Evolutionary conservation across 2,113 vertebrate species (phyloP), one percentile per base, ranked within the genome.

Genomic region (Tauraco erythrolophus): DNA sequence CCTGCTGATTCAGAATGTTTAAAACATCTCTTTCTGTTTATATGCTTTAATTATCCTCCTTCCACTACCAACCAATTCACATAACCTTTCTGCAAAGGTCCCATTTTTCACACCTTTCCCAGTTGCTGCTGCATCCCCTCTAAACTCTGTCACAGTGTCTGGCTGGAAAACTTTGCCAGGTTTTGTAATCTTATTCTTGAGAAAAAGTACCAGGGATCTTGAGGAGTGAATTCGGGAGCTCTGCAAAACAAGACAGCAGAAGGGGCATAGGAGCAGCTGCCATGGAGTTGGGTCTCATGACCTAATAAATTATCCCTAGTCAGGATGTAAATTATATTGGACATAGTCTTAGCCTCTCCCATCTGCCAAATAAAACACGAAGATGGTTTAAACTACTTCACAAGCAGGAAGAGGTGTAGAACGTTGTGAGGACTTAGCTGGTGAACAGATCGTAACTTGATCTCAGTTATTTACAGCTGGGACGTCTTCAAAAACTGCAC

Each of bases 71-170:
- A 89, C 60, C 33, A 81, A 37, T 68, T 94, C 91, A 91, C 92
- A 96, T 57, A 91, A 87, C 83, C 79, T 94, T 87, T 91, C 58
- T 75, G 33, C 24, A 89, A 62, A 93, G 72, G 80, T 96, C 72
- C 11, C 54, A 35, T 71, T 94, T 95, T 81, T 92, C 72, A 91
- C 76, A 87, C 94, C 83, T 95, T 89, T 95, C 79, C 33, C 61
- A 37, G 68, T 64, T 78, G 64, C 71, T 91, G 54, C 79, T 68
- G 61, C 64, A 78, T 78, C 39, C 56, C 46, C 46, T 90, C 74
- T 84, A 90, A 93, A 87, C 76, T 95, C 56, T 91, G 92, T 89
- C 86, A 94, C 83, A 65, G 22, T 12, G 33, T 37, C 48, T 81
- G 46, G 14, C 51, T 93, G 71, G 82, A 93, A 93, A 91, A 77